Percentiles rank a stretch among this genome's conserved stretches.
Evolutionary conservation across 2,797 vertebrate species (phyloP).

Genomic region (Phylloscopus collybita): DNA sequence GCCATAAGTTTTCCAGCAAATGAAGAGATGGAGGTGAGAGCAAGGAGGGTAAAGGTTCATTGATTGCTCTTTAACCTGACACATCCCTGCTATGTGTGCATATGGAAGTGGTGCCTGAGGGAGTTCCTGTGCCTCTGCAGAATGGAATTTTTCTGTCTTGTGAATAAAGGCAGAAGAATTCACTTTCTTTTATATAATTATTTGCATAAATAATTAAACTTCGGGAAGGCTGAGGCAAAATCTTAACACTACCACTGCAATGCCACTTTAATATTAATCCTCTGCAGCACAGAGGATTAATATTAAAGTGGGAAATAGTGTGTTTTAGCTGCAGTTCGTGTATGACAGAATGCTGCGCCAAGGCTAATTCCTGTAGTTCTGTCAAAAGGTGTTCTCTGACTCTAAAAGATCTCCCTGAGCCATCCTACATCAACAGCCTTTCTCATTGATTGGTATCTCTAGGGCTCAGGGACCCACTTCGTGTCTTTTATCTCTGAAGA

Average conservation of each 20-base stretch:
- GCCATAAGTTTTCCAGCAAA: neutral
- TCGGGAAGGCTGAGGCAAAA: neutral
- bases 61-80: neutral
- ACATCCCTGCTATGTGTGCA: accelerated
- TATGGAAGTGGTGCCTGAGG: neutral
- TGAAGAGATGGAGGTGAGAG: neutral
- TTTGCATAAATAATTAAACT: conserved; percentile 8
- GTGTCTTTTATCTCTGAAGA: neutral
- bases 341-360: neutral
- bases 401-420: neutral
- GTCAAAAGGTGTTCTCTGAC: neutral
- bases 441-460: neutral
- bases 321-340: neutral
- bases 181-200: neutral
- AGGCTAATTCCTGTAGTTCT: neutral
- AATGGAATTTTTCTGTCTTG: neutral
- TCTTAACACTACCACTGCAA: neutral
- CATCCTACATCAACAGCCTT: neutral
- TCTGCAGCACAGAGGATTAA: neutral
- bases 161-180: neutral
- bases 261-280: neutral
- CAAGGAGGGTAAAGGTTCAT: neutral
- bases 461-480: neutral
- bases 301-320: neutral
- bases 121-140: neutral